Evolutionary conservation across 2,113 vertebrate species (phyloP), one percentile per base, ranked within the genome.

Genomic region (Maccullochella peelii): DNA sequence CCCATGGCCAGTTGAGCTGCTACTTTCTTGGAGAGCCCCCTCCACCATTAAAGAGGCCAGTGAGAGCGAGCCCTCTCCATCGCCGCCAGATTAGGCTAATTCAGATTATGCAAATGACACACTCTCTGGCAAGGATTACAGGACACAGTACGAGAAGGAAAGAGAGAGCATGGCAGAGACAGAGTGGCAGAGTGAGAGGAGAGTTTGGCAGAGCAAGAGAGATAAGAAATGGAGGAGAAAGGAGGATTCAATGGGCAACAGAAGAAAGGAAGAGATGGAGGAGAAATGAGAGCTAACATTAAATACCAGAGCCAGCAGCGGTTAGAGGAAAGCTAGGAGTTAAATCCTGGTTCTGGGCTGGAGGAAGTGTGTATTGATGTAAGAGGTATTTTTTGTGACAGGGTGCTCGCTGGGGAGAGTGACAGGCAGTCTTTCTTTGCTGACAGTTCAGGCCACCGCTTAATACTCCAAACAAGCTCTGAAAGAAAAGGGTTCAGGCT

Each of bases 41-140:
- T 8, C 55, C 66, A 15, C 23, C 44, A 2, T 73, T 80, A 58
- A 74, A 79, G 66, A 63, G 69, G 73, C 57, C 63, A 36, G 50
- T 58, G 58, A 81, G 81, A 68, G 75, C 49, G 63, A 86, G 71
- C 76, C 62, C 68, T 84, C 78, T 87, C 57, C 61, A 5, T 79
- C 18, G 73, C 5, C 10, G 67, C 82, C 80, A 92, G 90, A 94
- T 95, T 93, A 95, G 79, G 85, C 82, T 90, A 94, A 94, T 94
- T 93, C 85, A 88, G 93, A 94, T 95, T 92, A 94, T 94, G 94
- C 85, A 94, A 93, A 93, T 86, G 25, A 75, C 67, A 59, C n/a
- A 47, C 71, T 89, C 73, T 69, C 50, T 84, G 88, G 83, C 77
- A 62, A 62, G 87, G 89, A 93, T 93, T 93, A 93, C 91, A 89